These are phyloP conservation scores for Cichlasoma orientale DNA, from an alignment of 2,797 vertebrate genomes.

Conservation along the genomic window DNA sequence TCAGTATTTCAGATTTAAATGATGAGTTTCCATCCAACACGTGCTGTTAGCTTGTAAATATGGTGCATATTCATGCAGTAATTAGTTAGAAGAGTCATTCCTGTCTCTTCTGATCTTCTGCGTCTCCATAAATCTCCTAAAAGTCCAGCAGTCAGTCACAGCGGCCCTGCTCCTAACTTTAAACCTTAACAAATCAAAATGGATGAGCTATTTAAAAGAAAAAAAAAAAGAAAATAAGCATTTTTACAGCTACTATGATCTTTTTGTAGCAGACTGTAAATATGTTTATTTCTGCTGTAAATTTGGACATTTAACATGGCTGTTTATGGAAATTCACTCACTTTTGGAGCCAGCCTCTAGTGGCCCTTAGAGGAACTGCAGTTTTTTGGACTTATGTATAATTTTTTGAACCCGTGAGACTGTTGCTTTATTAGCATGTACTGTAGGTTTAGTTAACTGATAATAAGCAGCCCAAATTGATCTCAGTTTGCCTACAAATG, in stretches of 20 bases:
- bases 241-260: background rate
- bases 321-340: background rate
- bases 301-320: accelerated
- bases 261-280: background rate
- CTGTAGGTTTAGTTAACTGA: background rate
- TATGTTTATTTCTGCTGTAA: background rate
- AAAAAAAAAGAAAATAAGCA: background rate
- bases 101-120: background rate
- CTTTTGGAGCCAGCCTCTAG: background rate
- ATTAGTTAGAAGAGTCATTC: background rate
- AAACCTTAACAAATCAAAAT: background rate
- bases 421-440: background rate
- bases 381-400: background rate
- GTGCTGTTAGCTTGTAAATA: background rate
- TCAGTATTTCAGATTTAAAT: background rate
- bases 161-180: background rate
- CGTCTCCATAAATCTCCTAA: background rate
- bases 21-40: accelerated
- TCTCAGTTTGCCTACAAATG: accelerated
- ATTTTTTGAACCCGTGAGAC: background rate
- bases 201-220: background rate
- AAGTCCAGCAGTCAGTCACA: background rate
- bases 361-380: background rate
- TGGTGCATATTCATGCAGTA: background rate
- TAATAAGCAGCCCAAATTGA: background rate